Evolutionary conservation across 2,797 vertebrate genomes (phyloP), one percentile per base, ranked within the genome.

Genomic region (Zalophus californianus): DNA sequence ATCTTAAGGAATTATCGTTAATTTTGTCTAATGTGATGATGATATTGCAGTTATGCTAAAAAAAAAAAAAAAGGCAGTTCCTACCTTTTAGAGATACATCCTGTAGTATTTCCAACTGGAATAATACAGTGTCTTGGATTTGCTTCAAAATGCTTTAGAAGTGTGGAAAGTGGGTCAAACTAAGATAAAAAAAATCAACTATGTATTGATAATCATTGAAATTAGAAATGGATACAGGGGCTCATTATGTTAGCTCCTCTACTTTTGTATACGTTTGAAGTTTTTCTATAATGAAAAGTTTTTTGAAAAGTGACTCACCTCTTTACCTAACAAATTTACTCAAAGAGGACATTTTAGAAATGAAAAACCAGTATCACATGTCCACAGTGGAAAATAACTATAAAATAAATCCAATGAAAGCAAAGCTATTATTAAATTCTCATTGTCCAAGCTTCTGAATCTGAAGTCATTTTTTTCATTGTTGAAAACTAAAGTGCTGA

Each of bases 131-230:
- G 23, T 66, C 70, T 86, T 90, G 15, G 15, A 78, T 78, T 66
- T 38, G 68, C 38, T 75, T 86, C 48, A 90, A 29, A 93, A 83
- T 83, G 80, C 79, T 70, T 91, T 93, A 87, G 32, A n/a, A 70
- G 20, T 66, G 35, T 73, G 23, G 27, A 62, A 85, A 91, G n/a
- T 72, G 23, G 38, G 25, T 83, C 70, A 90, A 64, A n/a, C 50
- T 80, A 54, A 72, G 27, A 58, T 7, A 25, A 72, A 44, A 78
- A 78, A 72, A 58, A 90, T 5, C 18, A 32, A 83, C 29, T 62
- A 18, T 7, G 4, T 41, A 68, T 50, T 50, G 18, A 38, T 79
- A 68, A 73, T n/a, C 41, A 15, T 68, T 90, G 32, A 80, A 56
- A 41, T 77, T 79, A n/a, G 70, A 86, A 48, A 9, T 79, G 7